Evolutionary conservation across 2,113 vertebrate species (phyloP).

Genomic region (Stictonetta naevosa): DNA sequence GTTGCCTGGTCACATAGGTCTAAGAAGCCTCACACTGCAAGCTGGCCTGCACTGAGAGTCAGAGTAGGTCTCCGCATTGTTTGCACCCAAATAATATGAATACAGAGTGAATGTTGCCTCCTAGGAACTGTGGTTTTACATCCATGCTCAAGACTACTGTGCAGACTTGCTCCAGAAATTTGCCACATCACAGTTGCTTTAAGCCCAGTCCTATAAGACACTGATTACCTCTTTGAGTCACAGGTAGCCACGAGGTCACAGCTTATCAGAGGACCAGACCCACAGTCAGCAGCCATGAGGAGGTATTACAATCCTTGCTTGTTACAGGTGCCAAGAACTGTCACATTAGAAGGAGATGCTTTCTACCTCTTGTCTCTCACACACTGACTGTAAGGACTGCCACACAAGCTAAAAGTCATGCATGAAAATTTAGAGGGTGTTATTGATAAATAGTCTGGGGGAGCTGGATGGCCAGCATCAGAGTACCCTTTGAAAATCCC

Average conservation of each 20-base stretch:
- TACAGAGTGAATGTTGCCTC: not conserved
- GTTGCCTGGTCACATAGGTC: not conserved
- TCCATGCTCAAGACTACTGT: accelerated
- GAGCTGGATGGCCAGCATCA: not conserved
- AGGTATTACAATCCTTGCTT: not conserved
- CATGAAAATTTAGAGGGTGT: not conserved
- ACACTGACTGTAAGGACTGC: not conserved
- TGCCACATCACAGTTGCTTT: not conserved
- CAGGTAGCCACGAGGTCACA: not conserved
- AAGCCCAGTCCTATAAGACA: not conserved
- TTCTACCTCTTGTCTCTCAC: not conserved
- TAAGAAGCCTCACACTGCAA: not conserved
- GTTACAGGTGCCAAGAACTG: not conserved
- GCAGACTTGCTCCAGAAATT: not conserved
- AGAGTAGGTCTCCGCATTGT: not conserved
- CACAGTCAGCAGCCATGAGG: not conserved
- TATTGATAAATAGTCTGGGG: not conserved
- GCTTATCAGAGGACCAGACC: not conserved
- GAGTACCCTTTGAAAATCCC: not conserved
- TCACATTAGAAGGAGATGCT: not conserved
- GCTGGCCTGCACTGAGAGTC: not conserved
- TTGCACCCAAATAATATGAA: not conserved
- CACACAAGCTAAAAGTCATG: not conserved
- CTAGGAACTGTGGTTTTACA: not conserved
- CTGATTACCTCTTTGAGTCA: not conserved